Conservation (phyloP, 2,797 vertebrate species). For the Novumbra hubbsi region DNA sequence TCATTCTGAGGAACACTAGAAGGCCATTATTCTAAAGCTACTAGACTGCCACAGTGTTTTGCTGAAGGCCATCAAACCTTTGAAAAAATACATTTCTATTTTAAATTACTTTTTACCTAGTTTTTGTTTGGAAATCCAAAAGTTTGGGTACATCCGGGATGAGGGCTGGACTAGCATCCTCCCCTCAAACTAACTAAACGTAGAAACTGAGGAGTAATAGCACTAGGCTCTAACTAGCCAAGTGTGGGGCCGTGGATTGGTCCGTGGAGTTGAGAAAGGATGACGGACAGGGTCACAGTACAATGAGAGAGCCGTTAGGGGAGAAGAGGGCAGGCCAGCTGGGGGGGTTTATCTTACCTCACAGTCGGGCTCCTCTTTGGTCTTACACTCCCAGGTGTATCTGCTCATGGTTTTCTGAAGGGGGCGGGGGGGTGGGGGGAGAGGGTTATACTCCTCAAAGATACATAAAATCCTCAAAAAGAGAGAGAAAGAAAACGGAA, state of each 20-base stretch:
- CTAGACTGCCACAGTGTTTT: neutral
- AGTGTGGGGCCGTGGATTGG: conserved; percentile 23
- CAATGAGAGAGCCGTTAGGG: conserved; percentile 62
- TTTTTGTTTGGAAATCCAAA: neutral
- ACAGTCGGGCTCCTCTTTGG: conserved; percentile 82
- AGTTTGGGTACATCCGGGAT: neutral
- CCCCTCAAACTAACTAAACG: neutral
- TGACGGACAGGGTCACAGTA: conserved; percentile 71
- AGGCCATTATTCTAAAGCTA: conserved; percentile 5
- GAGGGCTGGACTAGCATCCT: neutral
- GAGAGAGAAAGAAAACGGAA: conserved; percentile 25
- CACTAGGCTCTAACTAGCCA: neutral
- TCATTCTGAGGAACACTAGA: neutral
- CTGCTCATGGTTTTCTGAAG: conserved; percentile 86
- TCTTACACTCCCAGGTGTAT: conserved; percentile 88
- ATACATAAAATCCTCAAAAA: conserved; percentile 57
- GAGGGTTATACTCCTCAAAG: conserved; percentile 76
- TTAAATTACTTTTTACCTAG: neutral
- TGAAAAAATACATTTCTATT: neutral
- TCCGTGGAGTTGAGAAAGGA: conserved; percentile 47
- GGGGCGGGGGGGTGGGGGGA: conserved; percentile 71
- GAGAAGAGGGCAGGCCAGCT: conserved; percentile 51
- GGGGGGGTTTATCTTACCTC: conserved; percentile 74
- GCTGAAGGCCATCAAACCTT: neutral
- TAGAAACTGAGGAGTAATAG: neutral